Base-by-base conservation (phyloP, 92 coral and sea anemone species). In the Hydrozoanthus gracilis region DNA sequence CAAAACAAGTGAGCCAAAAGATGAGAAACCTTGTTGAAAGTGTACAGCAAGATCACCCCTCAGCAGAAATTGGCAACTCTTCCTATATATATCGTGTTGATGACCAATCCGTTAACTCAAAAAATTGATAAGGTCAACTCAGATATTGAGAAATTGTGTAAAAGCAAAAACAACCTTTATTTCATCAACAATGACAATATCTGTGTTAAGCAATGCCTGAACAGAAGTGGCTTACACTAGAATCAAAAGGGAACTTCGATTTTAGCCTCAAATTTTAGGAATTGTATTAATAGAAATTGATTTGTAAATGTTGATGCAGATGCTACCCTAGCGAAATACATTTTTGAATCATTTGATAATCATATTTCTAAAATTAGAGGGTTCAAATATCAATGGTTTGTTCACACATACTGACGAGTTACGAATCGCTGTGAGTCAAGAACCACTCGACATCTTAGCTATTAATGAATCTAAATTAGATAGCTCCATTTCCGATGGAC, bases 341-440 rank as follows among this genome's bases (percentile, higher is more conserved):
- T 67, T 67, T 16, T 20, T 18, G 44, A 67, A 16, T 67, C 72
- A 67, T 67, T 67, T 16, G 0, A 67, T 16, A 67, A 3, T 6
- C 72, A 67, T 0, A n/a, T 67, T 16, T 60, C 66, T 17, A 27
- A 27, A 60, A 60, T 55, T 67, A 83, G 75, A 54, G 88, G 91
- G 71, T 83, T 88, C 66, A 54, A 88, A 88, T 82, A 55, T 88
- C 51, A 82, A 88, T 54, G 83, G 91, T 46, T 67, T 67, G 0
- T 67, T 18, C 8, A 67, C 12, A 0, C 72, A 67, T 16, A 67
- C 16, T 4, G 45, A 67, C 45, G 72, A 67, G 11, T 67, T 67
- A 20, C 72, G 72, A 3, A 1, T 67, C 45, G 72, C 45, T 67
- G 16, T 67, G 72, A 67, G 72, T 67, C 72, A 67, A 18, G 12